Evolutionary conservation across 2,888 invertebrate species (phyloP).

Genomic region (Norana najaformis): DNA sequence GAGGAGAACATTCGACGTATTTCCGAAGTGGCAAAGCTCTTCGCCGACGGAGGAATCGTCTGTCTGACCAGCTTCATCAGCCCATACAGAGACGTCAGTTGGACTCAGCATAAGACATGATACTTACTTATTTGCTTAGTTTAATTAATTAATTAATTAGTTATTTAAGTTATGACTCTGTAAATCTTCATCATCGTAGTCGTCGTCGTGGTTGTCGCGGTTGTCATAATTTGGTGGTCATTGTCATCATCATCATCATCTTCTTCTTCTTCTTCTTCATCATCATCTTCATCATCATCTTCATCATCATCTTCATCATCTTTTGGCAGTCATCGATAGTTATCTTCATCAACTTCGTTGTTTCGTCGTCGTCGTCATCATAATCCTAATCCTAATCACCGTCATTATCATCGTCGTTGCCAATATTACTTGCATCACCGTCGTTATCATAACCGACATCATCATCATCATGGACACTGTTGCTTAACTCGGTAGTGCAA

Average conservation of each 20-base stretch:
- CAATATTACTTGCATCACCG: no score
- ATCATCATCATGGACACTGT: background rate
- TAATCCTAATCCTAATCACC: no score
- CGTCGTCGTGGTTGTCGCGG: background rate
- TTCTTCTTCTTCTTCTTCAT: no score
- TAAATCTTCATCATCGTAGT: no score
- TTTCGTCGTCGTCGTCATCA: no score
- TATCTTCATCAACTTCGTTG: no score
- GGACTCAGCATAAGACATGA: background rate
- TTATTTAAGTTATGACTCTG: background rate
- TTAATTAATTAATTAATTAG: background rate
- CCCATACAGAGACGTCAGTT: constrained; percentile 79
- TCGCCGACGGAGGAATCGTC: constrained; percentile 95
- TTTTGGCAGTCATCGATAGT: no score
- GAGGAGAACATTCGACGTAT: constrained; percentile 98
- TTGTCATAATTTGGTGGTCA: background rate
- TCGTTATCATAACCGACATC: background rate
- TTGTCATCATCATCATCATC: no score
- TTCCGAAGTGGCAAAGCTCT: constrained; percentile 93
- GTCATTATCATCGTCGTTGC: background rate
- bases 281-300: no score
- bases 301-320: no score
- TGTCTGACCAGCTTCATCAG: constrained; percentile 96
- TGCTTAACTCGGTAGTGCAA: no score
- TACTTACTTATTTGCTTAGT: background rate